Conservation (phyloP, 2,888 invertebrate genomes). For the Nomada flava region DNA sequence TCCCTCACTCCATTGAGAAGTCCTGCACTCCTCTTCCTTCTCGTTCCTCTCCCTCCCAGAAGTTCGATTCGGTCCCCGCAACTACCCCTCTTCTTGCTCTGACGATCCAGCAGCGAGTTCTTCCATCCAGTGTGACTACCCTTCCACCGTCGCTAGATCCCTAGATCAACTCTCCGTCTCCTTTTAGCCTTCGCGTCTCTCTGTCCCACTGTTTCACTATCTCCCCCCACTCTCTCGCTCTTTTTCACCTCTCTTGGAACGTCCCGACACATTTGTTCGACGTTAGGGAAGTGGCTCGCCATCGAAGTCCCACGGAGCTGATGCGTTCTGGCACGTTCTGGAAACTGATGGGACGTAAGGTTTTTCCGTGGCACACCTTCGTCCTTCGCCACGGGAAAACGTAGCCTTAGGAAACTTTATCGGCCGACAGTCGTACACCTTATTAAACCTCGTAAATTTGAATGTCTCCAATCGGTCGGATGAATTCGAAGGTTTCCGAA, state of each 20-base stretch:
- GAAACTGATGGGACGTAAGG: slow-evolving; percentile 64
- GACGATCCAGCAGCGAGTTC: slow-evolving; percentile 55
- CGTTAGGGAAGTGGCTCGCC: slow-evolving; percentile 72
- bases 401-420: slow-evolving; percentile 31
- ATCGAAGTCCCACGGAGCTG: slow-evolving; percentile 72
- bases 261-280: slow-evolving; percentile 76
- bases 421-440: slow-evolving; percentile 48
- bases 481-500: slow-evolving; percentile 38
- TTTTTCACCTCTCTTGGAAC: slow-evolving; percentile 58
- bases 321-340: slow-evolving; percentile 66
- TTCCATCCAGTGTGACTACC: slow-evolving; percentile 62
- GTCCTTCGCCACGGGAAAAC: neutral
- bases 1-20: slow-evolving; percentile 81
- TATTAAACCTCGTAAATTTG: slow-evolving; percentile 63
- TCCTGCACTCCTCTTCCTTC: slow-evolving; percentile 69
- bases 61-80: slow-evolving; percentile 55
- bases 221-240: neutral
- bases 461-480: slow-evolving; percentile 39
- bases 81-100: slow-evolving; percentile 39
- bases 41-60: slow-evolving; percentile 47
- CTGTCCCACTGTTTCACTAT: slow-evolving; percentile 11
- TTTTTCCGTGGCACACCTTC: slow-evolving; percentile 60
- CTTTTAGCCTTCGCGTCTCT: neutral
- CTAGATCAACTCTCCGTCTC: slow-evolving; percentile 53
- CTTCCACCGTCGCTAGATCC: slow-evolving; percentile 59